phyloP scores from a whole-genome alignment of 2,797 vertebrate species.

The Coendou prehensilis region DNA sequence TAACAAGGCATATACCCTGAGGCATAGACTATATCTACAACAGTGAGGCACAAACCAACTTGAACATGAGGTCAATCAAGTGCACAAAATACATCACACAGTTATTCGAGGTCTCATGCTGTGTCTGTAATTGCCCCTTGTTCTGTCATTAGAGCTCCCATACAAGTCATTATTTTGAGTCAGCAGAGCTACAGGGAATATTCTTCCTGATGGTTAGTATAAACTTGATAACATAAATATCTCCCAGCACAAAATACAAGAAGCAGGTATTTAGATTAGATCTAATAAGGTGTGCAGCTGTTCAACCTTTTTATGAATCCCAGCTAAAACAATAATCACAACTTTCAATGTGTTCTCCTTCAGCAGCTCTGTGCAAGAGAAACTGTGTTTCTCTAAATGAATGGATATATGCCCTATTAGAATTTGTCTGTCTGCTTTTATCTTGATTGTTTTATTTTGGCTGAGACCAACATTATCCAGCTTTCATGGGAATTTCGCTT shows the following conservation, averaged over 20 bases:
- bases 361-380: conserved; percentile 56
- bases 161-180: conserved; percentile 90
- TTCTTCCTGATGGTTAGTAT: conserved; percentile 85
- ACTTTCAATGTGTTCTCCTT: conserved; percentile 76
- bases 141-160: conserved; percentile 89
- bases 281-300: conserved; percentile 79
- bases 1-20: conserved; percentile 88
- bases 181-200: conserved; percentile 88
- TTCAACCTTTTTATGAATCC: conserved; percentile 79
- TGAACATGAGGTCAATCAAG: conserved; percentile 89
- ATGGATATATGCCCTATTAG: not conserved
- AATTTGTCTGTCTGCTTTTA: conserved; percentile 62
- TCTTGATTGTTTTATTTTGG: conserved; percentile 23
- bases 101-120: conserved; percentile 87
- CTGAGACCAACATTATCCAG: not conserved
- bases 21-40: conserved; percentile 84
- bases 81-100: conserved; percentile 88
- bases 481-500: conserved; percentile 60
- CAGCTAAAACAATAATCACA: conserved; percentile 77
- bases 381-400: conserved; percentile 58
- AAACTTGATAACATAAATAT: conserved; percentile 86
- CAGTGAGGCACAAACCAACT: conserved; percentile 87
- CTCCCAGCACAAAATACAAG: conserved; percentile 80
- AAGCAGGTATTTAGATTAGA: conserved; percentile 85
- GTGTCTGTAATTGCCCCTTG: conserved; percentile 91